A percentile compares a stretch with the other conserved stretches of the same genome.
phyloP scores from a whole-genome alignment of 2,113 vertebrate genomes.

The Rhynchomys soricoides region DNA sequence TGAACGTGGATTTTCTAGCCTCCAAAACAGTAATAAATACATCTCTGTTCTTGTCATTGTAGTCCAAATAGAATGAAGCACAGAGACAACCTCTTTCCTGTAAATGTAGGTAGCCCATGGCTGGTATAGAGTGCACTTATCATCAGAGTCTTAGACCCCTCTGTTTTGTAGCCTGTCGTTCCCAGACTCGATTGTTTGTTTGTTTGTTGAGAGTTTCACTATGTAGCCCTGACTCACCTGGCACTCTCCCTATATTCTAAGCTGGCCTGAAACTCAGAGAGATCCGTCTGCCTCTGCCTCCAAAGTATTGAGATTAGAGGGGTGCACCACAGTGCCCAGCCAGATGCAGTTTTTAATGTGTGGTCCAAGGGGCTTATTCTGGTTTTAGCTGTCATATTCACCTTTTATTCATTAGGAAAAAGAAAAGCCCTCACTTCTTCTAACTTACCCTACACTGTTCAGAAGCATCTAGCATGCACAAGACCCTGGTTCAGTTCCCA shows the following conservation, averaged over 20 bases:
- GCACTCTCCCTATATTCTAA: not conserved
- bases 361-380: not conserved
- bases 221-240: not conserved
- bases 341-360: not conserved
- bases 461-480: not conserved
- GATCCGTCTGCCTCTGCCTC: not conserved
- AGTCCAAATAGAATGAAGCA: not conserved
- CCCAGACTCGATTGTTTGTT: not conserved
- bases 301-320: not conserved
- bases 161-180: not conserved
- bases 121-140: not conserved
- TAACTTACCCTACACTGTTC: not conserved
- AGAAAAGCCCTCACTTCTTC: not conserved
- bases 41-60: not conserved
- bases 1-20: not conserved
- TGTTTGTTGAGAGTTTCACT: not conserved
- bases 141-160: not conserved
- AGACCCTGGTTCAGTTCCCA: not conserved
- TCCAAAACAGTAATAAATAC: constrained; percentile 1
- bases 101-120: not conserved
- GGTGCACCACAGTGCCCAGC: not conserved
- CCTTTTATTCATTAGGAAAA: not conserved
- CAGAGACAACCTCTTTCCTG: constrained; percentile 21
- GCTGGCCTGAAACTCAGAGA: not conserved
- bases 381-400: not conserved